Conservation (phyloP, 2,113 vertebrate genomes). For the Spheniscus mendiculus region DNA sequence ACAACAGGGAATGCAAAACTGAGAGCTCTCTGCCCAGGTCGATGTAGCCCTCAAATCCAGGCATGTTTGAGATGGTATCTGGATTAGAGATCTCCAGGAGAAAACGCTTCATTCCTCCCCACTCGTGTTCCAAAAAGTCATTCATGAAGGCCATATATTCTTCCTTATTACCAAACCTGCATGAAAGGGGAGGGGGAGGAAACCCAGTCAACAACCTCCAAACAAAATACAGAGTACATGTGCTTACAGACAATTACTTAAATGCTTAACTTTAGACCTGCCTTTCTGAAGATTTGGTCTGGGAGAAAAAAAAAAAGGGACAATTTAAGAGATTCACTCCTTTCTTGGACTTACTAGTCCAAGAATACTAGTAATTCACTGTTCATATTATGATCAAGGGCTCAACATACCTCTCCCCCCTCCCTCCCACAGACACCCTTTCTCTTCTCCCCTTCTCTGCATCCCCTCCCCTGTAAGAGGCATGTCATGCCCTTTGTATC, state of each 20-base stretch:
- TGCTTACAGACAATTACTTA: not conserved
- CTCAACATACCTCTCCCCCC: not conserved
- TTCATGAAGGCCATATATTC: slow-evolving; percentile 99
- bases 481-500: not conserved
- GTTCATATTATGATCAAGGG: not conserved
- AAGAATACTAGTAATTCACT: not conserved
- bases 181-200: not conserved
- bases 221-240: not conserved
- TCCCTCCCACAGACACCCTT: not conserved
- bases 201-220: not conserved
- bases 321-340: not conserved
- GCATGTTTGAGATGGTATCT: slow-evolving; percentile 89
- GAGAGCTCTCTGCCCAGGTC: slow-evolving; percentile 95
- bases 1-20: slow-evolving; percentile 89
- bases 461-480: not conserved
- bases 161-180: slow-evolving; percentile 96
- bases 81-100: slow-evolving; percentile 92
- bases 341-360: not conserved
- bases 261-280: not conserved
- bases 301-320: not conserved
- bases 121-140: slow-evolving; percentile 95
- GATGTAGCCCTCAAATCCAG: slow-evolving; percentile 94
- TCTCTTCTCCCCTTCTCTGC: not conserved
- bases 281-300: not conserved
- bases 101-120: slow-evolving; percentile 96